Evolutionary conservation across 2,113 vertebrate species (phyloP), one percentile per base, ranked within the genome.

Genomic region (Cinclus cinclus): DNA sequence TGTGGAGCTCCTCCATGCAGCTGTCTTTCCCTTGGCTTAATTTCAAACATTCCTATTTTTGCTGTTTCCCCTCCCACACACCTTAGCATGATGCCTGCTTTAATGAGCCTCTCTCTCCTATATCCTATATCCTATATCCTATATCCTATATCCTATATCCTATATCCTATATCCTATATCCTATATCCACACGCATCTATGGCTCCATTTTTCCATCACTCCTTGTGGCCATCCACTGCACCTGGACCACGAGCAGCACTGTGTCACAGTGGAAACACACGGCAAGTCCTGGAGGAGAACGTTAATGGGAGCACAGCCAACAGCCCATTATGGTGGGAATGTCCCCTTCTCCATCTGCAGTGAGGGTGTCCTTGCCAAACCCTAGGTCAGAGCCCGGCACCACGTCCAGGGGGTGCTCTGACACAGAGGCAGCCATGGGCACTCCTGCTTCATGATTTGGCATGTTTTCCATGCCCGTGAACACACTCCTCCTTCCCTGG

Each of bases 31-130:
- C 87, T 91, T 96, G 95, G 96, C 94, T 84, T 82, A 11, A 42
- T 91, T 82, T 96, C 95, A 96, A 84, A 69, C 94, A 97, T 95
- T 97, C 95, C 96, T 94, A 9, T 60, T 89, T 35, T 65, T 95
- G 92, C 83, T 95, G 82, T 95, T 96, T 97, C 91, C 80, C 89
- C 95, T 96, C 95, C 96, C 94, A 95, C 94, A 84, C 94, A 94
- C 94, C 95, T 92, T 85, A 28, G 75, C 13, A 83, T 15, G 83
- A 62, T 68, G 91, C 77, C 87, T 82, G 80, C 30, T 33, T 3
- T 10, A 67, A 39, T 49, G 59, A 90, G 85, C 85, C 59, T 28
- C 70, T 56, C 77, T 85, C 84, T 82, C 50, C 56, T 21, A 0
- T 7, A 13, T 39, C 81, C 74, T 11, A 1, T 9, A 10, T 9